Evolutionary conservation across 2,888 invertebrate species (phyloP).

Genomic region (Hemithea aestivaria): DNA sequence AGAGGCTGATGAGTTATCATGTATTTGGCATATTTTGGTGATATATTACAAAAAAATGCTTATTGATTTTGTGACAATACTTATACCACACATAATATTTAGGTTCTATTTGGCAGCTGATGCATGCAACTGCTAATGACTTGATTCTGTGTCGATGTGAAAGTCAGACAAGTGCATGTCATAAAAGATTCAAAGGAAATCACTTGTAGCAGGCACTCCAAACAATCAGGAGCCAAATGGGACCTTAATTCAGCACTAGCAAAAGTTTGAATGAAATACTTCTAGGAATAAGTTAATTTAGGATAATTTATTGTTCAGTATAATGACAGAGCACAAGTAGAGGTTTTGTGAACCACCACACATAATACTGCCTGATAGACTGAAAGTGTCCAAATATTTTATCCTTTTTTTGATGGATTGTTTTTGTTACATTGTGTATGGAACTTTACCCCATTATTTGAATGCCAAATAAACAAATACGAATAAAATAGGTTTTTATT

Average conservation of each 20-base stretch:
- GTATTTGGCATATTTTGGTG: conserved; percentile 54
- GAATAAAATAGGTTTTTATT: conserved; percentile 38
- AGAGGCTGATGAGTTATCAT: conserved; percentile 38
- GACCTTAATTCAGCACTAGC: conserved; percentile 24
- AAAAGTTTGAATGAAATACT: conserved; percentile 32
- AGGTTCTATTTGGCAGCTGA: no score
- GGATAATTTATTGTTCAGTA: conserved; percentile 33
- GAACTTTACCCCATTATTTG: conserved; percentile 69
- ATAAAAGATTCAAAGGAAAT: no score
- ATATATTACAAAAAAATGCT: conserved; percentile 28
- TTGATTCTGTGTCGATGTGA: no score
- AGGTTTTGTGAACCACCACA: conserved; percentile 39
- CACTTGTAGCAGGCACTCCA: no score
- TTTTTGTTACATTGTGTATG: conserved; percentile 73
- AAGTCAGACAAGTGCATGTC: no score
- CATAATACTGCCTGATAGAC: conserved; percentile 70
- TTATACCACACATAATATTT: neutral
- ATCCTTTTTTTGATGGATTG: conserved; percentile 58
- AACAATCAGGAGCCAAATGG: no score
- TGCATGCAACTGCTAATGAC: no score
- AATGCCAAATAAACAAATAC: conserved; percentile 76
- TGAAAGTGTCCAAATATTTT: conserved; percentile 75
- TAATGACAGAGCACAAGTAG: conserved; percentile 29
- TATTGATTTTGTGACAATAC: conserved; percentile 8
- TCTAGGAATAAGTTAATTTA: conserved; percentile 40